Conservation (phyloP, 2,797 vertebrate species). For the Pteronotus mesoamericanus region DNA sequence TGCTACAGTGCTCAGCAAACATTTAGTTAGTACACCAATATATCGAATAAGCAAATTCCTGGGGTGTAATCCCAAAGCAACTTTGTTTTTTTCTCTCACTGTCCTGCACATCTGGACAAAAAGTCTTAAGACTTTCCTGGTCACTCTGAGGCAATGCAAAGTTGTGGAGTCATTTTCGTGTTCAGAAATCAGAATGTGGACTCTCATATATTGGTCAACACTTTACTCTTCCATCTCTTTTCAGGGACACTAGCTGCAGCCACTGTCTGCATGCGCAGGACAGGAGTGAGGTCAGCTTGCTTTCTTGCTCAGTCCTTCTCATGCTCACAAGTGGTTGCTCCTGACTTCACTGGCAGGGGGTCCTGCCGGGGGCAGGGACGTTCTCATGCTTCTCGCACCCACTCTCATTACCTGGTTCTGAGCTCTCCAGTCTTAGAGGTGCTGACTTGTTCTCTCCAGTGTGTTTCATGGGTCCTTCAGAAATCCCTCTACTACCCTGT, state of each 20-base stretch:
- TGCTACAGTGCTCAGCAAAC: not conserved
- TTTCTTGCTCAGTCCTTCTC: not conserved
- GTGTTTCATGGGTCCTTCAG: not conserved
- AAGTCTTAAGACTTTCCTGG: not conserved
- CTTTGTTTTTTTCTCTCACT: not conserved
- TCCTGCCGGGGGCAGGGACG: rapidly evolving
- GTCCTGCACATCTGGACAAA: not conserved
- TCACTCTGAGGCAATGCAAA: not conserved
- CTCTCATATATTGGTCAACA: rapidly evolving
- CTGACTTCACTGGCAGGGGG: not conserved
- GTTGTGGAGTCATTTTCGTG: not conserved
- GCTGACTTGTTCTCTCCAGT: not conserved
- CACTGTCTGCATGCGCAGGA: not conserved
- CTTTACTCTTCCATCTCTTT: not conserved
- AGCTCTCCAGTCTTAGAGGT: not conserved
- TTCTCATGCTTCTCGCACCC: rapidly evolving
- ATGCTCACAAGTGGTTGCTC: not conserved
- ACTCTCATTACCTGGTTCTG: too few relatives aligned
- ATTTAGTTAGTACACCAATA: not conserved
- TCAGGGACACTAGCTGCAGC: too few relatives aligned
- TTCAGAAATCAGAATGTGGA: not conserved
- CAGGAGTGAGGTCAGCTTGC: not conserved
- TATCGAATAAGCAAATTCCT: not conserved
- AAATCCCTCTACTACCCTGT: not conserved
- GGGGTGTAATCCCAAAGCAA: not conserved